Base-by-base conservation (phyloP, 1,140 invertebrate genomes). In the Pogonognathellus flavescens region DNA sequence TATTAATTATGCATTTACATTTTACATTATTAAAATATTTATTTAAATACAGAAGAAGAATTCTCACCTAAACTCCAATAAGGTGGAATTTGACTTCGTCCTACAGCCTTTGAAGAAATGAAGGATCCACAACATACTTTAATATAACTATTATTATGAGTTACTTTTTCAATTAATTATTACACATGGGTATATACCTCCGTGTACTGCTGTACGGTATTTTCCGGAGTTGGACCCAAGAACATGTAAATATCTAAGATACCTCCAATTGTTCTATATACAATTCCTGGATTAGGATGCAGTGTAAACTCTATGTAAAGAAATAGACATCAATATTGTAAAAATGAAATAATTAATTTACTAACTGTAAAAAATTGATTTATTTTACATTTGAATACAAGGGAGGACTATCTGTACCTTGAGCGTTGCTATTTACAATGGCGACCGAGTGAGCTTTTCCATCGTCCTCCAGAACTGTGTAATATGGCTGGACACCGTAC, bases 131-230 rank as follows among this genome's bases (percentile, higher is more conserved):
- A 22, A 82, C 5, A 59, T 55, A 57, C 10, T 53, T 31, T n/a
- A n/a, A 76, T 50, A 31, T 55, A 55, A 55, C 7, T 16, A 22
- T n/a, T 22, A n/a, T 13, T 76, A 49, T 62, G 20, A 53, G 53
- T 20, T 5, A 82, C 1, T 13, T 3, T 16, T 66, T 31, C 14
- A 84, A 70, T 41, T 22, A 57, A 81, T 81, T 11, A 92, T 72
- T n/a, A n/a, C n/a, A n/a, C n/a, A n/a, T n/a, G n/a, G n/a, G n/a
- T n/a, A n/a, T n/a, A n/a, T n/a, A 86, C 59, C 80, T 90, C 88
- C 14, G 90, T 90, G 87, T 92, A 93, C 88, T 94, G 93, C 66
- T 91, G 89, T 2, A 93, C 89, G 5, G 92, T 91, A 80, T 91
- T 87, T 86, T 91, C 91, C 20, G 92, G 91, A 0, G 88, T 90